These are phyloP conservation scores for Diphyllodes magnificus DNA, from an alignment of 2,113 vertebrate genomes.

Conservation along the genomic window DNA sequence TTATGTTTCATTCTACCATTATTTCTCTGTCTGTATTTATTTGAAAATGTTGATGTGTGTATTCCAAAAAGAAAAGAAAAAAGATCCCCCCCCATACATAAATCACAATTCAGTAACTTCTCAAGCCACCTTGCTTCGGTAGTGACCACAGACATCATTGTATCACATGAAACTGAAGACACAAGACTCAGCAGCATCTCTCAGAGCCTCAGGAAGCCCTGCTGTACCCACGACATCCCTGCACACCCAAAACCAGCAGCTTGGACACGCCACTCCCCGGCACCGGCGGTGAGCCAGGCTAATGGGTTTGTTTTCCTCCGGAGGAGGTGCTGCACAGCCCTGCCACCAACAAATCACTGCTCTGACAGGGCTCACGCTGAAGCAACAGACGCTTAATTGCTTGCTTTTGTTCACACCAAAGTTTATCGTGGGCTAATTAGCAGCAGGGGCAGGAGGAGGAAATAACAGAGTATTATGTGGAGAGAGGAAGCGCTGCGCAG, in stretches of 20 bases:
- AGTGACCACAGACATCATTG: background rate
- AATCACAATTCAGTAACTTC: background rate
- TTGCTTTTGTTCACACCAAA: conserved; percentile 8
- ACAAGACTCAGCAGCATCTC: background rate
- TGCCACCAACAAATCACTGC: background rate
- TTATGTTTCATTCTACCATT: background rate
- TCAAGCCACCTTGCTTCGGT: background rate
- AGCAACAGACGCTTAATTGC: background rate
- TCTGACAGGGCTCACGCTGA: background rate
- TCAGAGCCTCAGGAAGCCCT: background rate
- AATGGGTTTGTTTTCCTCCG: background rate
- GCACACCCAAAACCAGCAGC: fast-evolving
- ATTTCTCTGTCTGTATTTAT: background rate
- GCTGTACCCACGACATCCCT: background rate
- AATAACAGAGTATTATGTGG: conserved; percentile 19
- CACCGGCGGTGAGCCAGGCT: background rate
- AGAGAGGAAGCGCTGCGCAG: fast-evolving
- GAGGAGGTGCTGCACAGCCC: background rate
- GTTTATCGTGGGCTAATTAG: conserved; percentile 23
- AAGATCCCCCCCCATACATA: background rate
- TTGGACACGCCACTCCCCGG: fast-evolving
- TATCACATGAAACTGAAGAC: fast-evolving
- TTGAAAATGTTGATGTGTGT: background rate
- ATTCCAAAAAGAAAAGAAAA: background rate
- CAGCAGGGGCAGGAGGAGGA: conserved; percentile 25